Percentiles rank a stretch among this genome's conserved stretches.
Evolutionary conservation across 2,888 invertebrate species (phyloP).

Genomic region (Coleophora flavipennella): DNA sequence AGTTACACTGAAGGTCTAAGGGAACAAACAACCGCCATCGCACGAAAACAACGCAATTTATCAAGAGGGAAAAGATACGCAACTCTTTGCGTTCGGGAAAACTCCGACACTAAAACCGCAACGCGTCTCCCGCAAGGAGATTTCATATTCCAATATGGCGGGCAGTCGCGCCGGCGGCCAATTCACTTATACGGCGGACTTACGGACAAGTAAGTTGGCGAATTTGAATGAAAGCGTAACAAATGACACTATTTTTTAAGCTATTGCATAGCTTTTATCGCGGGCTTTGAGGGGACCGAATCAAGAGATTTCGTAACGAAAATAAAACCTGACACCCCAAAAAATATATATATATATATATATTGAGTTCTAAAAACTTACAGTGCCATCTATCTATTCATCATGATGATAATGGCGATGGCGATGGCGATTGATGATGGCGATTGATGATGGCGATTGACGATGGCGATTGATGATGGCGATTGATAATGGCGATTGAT

Average conservation of each 20-base stretch:
- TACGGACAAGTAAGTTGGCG: slow-evolving; percentile 29
- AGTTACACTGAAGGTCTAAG: background rate
- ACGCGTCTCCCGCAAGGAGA: slow-evolving; percentile 35
- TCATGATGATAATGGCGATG: no score
- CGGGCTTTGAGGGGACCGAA: no score
- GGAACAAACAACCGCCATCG: slow-evolving; percentile 54
- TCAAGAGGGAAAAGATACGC: slow-evolving; percentile 58
- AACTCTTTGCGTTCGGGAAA: slow-evolving; percentile 31
- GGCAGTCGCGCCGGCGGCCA: slow-evolving; percentile 45
- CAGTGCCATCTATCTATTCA: no score
- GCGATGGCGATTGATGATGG: no score
- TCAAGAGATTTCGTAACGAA: no score
- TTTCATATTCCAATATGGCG: slow-evolving; percentile 60
- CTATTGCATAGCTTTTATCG: background rate
- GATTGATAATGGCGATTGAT: no score
- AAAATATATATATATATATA: no score
- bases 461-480: no score
- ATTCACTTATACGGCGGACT: slow-evolving; percentile 50
- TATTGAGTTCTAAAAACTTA: no score
- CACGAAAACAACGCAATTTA: slow-evolving; percentile 70
- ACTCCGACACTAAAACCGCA: slow-evolving; percentile 58
- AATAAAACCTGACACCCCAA: no score
- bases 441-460: no score
- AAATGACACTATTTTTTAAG: background rate
- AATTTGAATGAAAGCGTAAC: slow-evolving; percentile 14